Conservation (phyloP, 2,888 invertebrate genomes). For the Acleris holmiana region DNA sequence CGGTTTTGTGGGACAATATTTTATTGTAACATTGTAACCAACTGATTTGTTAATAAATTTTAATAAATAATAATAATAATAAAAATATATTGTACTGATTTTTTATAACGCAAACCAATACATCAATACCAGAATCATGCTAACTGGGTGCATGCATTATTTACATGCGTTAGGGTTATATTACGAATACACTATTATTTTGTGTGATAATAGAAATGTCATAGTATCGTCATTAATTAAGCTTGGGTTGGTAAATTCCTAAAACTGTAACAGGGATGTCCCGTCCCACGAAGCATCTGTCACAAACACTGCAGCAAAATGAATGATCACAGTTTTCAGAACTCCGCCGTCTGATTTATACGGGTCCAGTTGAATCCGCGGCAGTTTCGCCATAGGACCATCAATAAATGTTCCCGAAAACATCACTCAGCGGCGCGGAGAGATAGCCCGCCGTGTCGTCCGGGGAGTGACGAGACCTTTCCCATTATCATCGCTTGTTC, state of each 20-base stretch:
- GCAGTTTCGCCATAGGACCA: constrained; percentile 58
- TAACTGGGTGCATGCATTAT: too few relatives aligned
- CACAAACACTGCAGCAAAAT: constrained; percentile 55
- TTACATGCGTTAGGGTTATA: too few relatives aligned
- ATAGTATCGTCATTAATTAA: constrained; percentile 9
- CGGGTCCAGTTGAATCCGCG: constrained; percentile 65
- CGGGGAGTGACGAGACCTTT: constrained; percentile 5
- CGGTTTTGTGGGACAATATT: too few relatives aligned
- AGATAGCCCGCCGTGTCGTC: constrained; percentile 39
- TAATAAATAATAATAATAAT: too few relatives aligned
- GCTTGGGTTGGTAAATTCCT: constrained; percentile 22
- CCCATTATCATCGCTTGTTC: constrained; percentile 13
- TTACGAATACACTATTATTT: background rate
- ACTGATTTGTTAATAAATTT: too few relatives aligned
- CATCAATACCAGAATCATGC: too few relatives aligned
- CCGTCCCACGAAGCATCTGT: constrained; percentile 36
- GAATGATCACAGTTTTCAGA: constrained; percentile 67
- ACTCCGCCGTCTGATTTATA: constrained; percentile 63
- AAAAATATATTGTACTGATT: too few relatives aligned
- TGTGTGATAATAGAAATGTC: background rate
- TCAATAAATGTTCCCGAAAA: constrained; percentile 68
- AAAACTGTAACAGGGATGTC: constrained; percentile 30
- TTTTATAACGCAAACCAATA: too few relatives aligned
- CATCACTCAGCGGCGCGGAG: constrained; percentile 51
- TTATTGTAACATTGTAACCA: too few relatives aligned